Percentiles rank a stretch among this genome's conserved stretches.
Evolutionary conservation across 1,140 invertebrate genomes (phyloP).

Genomic region (Trachelipus rathkii): DNA sequence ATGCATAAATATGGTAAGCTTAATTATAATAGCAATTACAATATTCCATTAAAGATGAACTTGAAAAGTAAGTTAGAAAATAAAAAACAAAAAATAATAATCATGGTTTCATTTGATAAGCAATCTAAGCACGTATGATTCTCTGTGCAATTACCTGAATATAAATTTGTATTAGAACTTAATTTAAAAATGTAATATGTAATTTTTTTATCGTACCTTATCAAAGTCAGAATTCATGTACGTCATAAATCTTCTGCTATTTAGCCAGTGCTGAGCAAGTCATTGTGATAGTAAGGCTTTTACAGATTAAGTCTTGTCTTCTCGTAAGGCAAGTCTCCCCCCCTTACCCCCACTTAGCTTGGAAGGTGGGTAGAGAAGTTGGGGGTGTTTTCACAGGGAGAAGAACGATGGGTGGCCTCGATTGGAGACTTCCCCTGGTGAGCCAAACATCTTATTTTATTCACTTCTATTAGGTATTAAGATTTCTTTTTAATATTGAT

Average conservation of each 20-base stretch:
- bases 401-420: background rate
- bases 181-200: background rate
- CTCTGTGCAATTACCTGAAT: too few species aligned
- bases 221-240: background rate
- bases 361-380: background rate
- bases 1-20: too few species aligned
- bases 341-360: background rate
- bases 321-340: background rate
- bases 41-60: too few species aligned
- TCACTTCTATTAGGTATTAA: constrained; percentile 5
- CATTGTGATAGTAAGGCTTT: background rate
- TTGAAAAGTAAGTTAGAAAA: too few species aligned
- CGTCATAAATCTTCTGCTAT: background rate
- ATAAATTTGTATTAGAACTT: too few species aligned
- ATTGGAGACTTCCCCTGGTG: background rate
- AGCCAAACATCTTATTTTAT: constrained; percentile 5
- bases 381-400: background rate
- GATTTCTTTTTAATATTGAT: background rate
- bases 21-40: too few species aligned
- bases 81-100: too few species aligned
- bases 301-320: constrained; percentile 10
- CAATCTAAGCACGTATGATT: too few species aligned
- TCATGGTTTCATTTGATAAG: too few species aligned
- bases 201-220: background rate
- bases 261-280: background rate